phyloP scores from a whole-genome alignment of 2,113 vertebrate species.

The Origma solitaria region DNA sequence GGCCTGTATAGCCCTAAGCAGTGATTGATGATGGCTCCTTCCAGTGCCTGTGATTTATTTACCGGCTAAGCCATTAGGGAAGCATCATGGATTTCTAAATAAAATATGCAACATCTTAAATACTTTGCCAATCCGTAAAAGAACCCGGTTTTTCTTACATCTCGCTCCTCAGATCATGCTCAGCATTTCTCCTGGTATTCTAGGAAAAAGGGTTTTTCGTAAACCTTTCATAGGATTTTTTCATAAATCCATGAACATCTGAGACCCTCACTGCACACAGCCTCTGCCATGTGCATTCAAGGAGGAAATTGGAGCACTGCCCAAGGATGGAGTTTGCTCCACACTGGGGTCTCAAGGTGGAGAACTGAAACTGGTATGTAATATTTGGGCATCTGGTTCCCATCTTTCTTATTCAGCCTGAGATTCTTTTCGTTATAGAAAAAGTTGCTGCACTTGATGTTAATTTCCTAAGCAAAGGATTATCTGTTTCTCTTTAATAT shows the following conservation, averaged over 20 bases:
- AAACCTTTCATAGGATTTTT: not conserved
- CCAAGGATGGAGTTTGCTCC: not conserved
- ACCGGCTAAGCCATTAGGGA: not conserved
- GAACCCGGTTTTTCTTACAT: not conserved
- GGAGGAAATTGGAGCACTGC: not conserved
- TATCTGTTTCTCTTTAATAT: conserved; percentile 13
- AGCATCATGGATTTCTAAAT: not conserved
- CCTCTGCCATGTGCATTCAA: not conserved
- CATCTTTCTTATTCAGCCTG: not conserved
- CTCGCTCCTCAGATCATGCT: not conserved
- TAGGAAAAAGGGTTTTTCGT: not conserved
- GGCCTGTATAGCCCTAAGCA: not conserved
- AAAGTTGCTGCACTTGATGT: not conserved
- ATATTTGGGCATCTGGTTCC: not conserved
- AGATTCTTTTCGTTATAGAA: not conserved
- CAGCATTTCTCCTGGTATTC: not conserved
- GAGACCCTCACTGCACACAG: not conserved
- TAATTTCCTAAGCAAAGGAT: conserved; percentile 19
- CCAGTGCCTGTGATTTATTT: not conserved
- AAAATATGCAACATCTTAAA: not conserved
- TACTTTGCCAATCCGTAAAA: not conserved
- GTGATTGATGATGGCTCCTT: not conserved
- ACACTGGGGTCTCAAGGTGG: not conserved
- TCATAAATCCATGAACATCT: not conserved
- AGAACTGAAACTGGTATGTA: not conserved